Percentiles rank a stretch among this genome's conserved stretches.
These are phyloP conservation scores for Boloria euphrosyne DNA, from an alignment of 2,888 invertebrate genomes.

Conservation along the genomic window DNA sequence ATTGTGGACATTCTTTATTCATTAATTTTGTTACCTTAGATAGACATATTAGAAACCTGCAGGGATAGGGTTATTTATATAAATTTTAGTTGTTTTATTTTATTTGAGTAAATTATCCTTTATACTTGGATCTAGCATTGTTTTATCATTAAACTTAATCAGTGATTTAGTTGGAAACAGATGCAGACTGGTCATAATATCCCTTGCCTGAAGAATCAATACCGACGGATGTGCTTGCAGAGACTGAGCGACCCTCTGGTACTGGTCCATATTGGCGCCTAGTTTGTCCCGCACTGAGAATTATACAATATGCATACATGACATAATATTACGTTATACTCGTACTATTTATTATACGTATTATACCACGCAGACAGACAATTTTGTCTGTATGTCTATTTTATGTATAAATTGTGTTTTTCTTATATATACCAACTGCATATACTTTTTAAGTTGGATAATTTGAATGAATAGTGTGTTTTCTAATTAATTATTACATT, in stretches of 20 bases:
- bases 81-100: no score
- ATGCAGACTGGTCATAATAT: slow-evolving; percentile 57
- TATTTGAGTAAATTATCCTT: background rate
- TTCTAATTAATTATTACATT: no score
- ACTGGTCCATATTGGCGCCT: slow-evolving; percentile 50
- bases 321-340: no score
- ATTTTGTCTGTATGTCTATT: no score
- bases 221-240: slow-evolving; percentile 55
- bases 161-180: slow-evolving; percentile 42
- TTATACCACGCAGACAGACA: no score
- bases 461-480: no score
- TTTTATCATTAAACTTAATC: background rate
- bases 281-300: slow-evolving; percentile 54
- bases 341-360: background rate
- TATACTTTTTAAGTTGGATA: no score
- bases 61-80: no score
- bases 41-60: background rate
- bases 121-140: no score
- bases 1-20: background rate
- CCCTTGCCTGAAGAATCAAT: slow-evolving; percentile 57
- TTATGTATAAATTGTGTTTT: no score
- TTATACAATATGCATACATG: slow-evolving; percentile 1
- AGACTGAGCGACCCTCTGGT: slow-evolving; percentile 48
- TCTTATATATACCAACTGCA: no score
- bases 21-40: background rate